phyloP scores from a whole-genome alignment of 1,140 invertebrate genomes.

The Metaphire vulgaris region DNA sequence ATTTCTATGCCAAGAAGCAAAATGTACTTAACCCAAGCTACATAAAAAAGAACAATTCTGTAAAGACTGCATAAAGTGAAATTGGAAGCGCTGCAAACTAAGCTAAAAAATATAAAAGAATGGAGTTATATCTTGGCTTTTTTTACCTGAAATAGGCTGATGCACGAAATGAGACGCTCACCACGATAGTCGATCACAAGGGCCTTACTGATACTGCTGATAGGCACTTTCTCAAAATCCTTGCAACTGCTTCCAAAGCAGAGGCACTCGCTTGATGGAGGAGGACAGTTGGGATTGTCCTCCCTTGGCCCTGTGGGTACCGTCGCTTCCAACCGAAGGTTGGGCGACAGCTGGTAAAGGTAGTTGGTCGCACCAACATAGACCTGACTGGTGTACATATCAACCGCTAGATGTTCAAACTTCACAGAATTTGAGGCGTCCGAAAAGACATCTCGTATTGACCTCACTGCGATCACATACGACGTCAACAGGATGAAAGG shows the following conservation, averaged over 20 bases:
- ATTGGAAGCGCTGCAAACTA: too few relatives aligned
- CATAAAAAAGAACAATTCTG: too few relatives aligned
- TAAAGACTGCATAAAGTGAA: too few relatives aligned
- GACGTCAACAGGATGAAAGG: too few relatives aligned
- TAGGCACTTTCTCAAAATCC: constrained; percentile 57
- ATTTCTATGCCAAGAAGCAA: too few relatives aligned
- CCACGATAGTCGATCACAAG: constrained; percentile 87
- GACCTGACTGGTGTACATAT: constrained; percentile 76
- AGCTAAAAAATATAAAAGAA: too few relatives aligned
- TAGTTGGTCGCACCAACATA: constrained; percentile 90
- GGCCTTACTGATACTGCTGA: constrained; percentile 91
- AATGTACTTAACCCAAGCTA: too few relatives aligned
- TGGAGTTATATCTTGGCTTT: too few relatives aligned
- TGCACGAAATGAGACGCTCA: constrained; percentile 83
- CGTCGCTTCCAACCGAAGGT: constrained; percentile 67
- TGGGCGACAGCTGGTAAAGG: constrained; percentile 81
- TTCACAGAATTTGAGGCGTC: too few relatives aligned
- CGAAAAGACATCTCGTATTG: too few relatives aligned
- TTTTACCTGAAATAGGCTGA: constrained; percentile 68
- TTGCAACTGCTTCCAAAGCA: constrained; percentile 17
- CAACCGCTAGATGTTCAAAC: too few relatives aligned
- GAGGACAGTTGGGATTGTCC: constrained; percentile 75
- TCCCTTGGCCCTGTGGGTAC: constrained; percentile 80
- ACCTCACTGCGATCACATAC: too few relatives aligned
- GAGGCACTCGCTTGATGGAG: constrained; percentile 46